Evolutionary conservation across 2,113 vertebrate species (phyloP).

Genomic region (Malurus cyaneus): DNA sequence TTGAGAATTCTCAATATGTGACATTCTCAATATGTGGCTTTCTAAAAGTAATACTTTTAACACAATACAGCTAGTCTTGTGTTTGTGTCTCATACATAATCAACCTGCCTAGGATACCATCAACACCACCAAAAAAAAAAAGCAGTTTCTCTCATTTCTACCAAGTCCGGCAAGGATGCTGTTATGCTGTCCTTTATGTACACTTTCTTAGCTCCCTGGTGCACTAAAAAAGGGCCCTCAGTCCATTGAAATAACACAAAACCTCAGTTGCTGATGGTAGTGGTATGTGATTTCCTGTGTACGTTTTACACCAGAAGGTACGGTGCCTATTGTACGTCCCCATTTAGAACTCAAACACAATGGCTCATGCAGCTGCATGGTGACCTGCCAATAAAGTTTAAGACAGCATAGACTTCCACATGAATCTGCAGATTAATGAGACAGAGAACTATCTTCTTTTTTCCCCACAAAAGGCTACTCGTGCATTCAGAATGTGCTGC

Average conservation of each 20-base stretch:
- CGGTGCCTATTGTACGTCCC: conserved; percentile 76
- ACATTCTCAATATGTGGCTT: not conserved
- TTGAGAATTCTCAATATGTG: conserved; percentile 42
- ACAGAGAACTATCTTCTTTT: conserved; percentile 70
- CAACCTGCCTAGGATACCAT: not conserved
- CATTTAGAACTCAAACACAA: conserved; percentile 80
- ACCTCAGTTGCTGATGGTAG: conserved; percentile 76
- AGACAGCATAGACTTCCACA: conserved; percentile 74
- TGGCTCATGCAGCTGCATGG: conserved; percentile 73
- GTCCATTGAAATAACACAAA: conserved; percentile 80
- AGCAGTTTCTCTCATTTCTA: conserved; percentile 53
- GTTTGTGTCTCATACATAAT: conserved; percentile 47
- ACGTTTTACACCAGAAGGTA: conserved; percentile 74
- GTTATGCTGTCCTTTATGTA: conserved; percentile 73
- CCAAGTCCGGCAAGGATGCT: conserved; percentile 65
- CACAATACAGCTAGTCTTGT: conserved; percentile 27
- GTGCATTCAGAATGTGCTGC: conserved; percentile 71
- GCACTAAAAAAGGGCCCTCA: conserved; percentile 70
- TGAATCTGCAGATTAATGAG: conserved; percentile 76
- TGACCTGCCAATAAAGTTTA: conserved; percentile 78
- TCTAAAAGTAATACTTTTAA: conserved; percentile 63
- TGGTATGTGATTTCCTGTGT: conserved; percentile 75
- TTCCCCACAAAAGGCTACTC: conserved; percentile 74
- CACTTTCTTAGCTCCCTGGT: conserved; percentile 74
- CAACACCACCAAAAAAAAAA: not conserved